Conservation (phyloP, 2,797 vertebrate genomes). For the Sebastes minor region DNA sequence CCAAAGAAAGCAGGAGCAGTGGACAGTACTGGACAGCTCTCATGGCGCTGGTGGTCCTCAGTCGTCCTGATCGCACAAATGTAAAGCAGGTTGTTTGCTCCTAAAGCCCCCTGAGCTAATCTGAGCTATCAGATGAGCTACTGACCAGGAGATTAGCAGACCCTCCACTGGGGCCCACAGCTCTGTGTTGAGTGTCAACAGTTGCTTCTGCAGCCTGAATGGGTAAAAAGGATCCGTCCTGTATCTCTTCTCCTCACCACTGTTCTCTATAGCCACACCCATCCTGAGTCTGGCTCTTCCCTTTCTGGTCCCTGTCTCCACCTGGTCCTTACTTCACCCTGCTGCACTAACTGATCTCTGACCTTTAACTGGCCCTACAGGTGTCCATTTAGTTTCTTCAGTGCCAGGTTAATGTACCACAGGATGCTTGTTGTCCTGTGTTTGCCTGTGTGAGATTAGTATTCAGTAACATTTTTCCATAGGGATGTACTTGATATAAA, state of each 20-base stretch:
- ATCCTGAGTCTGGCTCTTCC: background rate
- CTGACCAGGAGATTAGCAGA: conserved; percentile 79
- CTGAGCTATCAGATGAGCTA: conserved; percentile 74
- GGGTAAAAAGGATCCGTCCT: conserved; percentile 21
- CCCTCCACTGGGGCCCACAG: conserved; percentile 53
- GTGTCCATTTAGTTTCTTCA: background rate
- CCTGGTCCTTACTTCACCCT: background rate
- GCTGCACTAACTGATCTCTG: background rate
- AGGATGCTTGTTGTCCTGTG: background rate
- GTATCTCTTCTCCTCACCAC: conserved; percentile 11
- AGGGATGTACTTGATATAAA: background rate
- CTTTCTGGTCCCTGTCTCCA: background rate
- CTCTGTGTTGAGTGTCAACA: conserved; percentile 6
- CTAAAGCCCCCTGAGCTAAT: conserved; percentile 81
- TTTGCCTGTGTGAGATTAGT: background rate
- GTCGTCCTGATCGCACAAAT: conserved; percentile 70
- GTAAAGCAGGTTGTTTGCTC: conserved; percentile 83
- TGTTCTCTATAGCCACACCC: conserved; percentile 35
- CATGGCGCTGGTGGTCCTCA: conserved; percentile 79
- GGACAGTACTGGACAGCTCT: conserved; percentile 73
- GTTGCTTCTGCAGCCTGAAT: conserved; percentile 10
- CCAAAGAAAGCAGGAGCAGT: conserved; percentile 77
- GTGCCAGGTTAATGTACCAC: background rate
- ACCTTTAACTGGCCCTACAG: background rate
- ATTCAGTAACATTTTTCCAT: background rate